A percentile compares a stretch with the other conserved stretches of the same genome.
These are phyloP conservation scores for Coelopa frigida DNA, from an alignment of 1,140 invertebrate genomes.

Conservation along the genomic window DNA sequence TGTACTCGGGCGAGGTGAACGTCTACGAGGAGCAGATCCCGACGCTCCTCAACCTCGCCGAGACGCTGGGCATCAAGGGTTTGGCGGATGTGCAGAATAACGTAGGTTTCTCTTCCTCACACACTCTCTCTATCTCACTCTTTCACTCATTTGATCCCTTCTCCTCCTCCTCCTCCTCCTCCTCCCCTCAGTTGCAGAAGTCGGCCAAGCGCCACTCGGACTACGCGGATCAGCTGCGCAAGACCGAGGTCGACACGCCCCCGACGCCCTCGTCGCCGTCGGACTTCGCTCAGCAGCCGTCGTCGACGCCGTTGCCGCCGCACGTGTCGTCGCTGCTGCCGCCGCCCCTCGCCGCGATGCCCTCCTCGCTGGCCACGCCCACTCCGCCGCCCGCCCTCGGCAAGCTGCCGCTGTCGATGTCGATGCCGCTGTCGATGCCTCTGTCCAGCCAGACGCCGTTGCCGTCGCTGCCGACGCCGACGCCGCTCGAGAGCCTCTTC, in stretches of 20 bases:
- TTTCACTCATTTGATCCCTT: no score
- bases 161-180: no score
- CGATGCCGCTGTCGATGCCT: neutral
- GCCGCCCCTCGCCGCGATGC: constrained; percentile 1
- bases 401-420: neutral
- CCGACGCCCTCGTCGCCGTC: no score
- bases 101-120: no score
- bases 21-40: constrained; percentile 76
- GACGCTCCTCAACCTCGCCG: constrained; percentile 71
- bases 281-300: neutral
- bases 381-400: no score
- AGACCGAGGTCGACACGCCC: no score
- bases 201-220: constrained; percentile 17
- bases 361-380: neutral
- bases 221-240: no score
- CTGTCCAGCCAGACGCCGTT: neutral
- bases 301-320: neutral
- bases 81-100: constrained; percentile 68
- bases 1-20: constrained; percentile 88
- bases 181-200: constrained; percentile 12
- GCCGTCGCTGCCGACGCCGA: constrained; percentile 18
- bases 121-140: no score
- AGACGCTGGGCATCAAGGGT: constrained; percentile 77
- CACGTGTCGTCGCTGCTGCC: neutral
- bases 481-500: constrained; percentile 39